These are phyloP conservation scores for Melinaea marsaeus DNA, from an alignment of 2,888 invertebrate species.

Conservation along the genomic window DNA sequence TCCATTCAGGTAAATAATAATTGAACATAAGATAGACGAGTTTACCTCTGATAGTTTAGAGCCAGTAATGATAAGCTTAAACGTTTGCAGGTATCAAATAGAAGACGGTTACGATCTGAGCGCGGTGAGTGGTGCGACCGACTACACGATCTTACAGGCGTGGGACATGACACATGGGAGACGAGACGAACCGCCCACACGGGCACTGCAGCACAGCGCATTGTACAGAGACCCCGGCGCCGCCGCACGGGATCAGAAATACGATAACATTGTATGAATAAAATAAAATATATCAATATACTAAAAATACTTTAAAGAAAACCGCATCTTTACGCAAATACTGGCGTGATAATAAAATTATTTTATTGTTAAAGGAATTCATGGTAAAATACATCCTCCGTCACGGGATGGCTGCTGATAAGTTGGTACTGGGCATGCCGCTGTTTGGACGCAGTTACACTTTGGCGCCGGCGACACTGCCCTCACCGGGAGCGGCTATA, in stretches of 20 bases:
- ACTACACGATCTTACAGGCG: slow-evolving; percentile 83
- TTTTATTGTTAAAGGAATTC: slow-evolving; percentile 71
- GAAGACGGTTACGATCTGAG: slow-evolving; percentile 82
- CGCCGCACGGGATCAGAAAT: slow-evolving; percentile 60
- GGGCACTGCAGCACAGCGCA: slow-evolving; percentile 70
- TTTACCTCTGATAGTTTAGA: background rate
- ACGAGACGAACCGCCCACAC: slow-evolving; percentile 65
- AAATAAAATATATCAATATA: background rate
- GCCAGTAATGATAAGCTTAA: background rate
- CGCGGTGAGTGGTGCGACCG: slow-evolving; percentile 78
- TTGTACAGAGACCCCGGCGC: slow-evolving; percentile 71
- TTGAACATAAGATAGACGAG: background rate
- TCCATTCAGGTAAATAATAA: slow-evolving; percentile 70
- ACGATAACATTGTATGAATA: slow-evolving; percentile 63
- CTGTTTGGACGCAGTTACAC: slow-evolving; percentile 86
- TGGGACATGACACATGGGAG: slow-evolving; percentile 76
- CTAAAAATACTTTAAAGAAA: background rate
- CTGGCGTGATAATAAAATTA: background rate
- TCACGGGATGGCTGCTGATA: slow-evolving; percentile 80
- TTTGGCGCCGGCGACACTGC: slow-evolving; percentile 73
- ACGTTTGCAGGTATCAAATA: slow-evolving; percentile 66
- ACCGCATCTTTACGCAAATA: background rate
- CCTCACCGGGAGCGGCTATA: slow-evolving; percentile 77
- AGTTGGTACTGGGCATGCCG: slow-evolving; percentile 84
- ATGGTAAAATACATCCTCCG: slow-evolving; percentile 82